Percentiles rank a stretch among this genome's conserved stretches.
Conservation (phyloP, 2,888 invertebrate species). For the Patella depressa region DNA sequence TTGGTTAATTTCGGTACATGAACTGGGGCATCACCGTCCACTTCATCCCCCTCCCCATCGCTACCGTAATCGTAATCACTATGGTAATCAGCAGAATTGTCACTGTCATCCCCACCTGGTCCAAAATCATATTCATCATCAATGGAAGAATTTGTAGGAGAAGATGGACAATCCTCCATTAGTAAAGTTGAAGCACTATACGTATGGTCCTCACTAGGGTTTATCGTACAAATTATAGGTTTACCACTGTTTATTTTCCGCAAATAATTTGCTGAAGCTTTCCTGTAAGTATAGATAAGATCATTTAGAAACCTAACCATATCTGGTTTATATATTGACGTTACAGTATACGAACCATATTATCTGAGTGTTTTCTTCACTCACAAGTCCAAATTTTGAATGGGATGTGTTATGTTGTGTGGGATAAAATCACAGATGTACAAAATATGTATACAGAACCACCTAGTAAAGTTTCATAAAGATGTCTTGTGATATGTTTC, state of each 20-base stretch:
- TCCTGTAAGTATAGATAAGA: not conserved
- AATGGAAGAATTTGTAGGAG: slow-evolving; percentile 69
- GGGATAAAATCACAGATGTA: too few relatives aligned
- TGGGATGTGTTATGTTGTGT: too few relatives aligned
- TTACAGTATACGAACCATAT: too few relatives aligned
- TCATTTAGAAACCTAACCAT: too few relatives aligned
- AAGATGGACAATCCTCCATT: slow-evolving; percentile 43
- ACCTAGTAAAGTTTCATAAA: too few relatives aligned
- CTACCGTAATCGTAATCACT: slow-evolving; percentile 44
- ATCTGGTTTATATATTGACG: too few relatives aligned
- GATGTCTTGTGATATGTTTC: too few relatives aligned
- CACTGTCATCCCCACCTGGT: slow-evolving; percentile 49
- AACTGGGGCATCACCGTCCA: slow-evolving; percentile 49
- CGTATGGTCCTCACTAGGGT: slow-evolving; percentile 93
- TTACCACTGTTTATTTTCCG: slow-evolving; percentile 10
- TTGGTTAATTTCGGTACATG: slow-evolving; percentile 7
- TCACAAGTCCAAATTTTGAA: too few relatives aligned
- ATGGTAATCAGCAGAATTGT: slow-evolving; percentile 34
- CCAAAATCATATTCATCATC: slow-evolving; percentile 71
- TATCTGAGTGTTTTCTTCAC: too few relatives aligned
- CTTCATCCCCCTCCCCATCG: slow-evolving; percentile 52
- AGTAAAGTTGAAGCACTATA: slow-evolving; percentile 77
- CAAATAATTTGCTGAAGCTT: slow-evolving; percentile 12
- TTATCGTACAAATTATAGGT: slow-evolving; percentile 82
- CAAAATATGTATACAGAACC: too few relatives aligned